Percentiles rank a stretch among this genome's conserved stretches.
These are phyloP conservation scores for Cephalopachus bancanus DNA, from an alignment of 2,797 vertebrate species.

Conservation along the genomic window DNA sequence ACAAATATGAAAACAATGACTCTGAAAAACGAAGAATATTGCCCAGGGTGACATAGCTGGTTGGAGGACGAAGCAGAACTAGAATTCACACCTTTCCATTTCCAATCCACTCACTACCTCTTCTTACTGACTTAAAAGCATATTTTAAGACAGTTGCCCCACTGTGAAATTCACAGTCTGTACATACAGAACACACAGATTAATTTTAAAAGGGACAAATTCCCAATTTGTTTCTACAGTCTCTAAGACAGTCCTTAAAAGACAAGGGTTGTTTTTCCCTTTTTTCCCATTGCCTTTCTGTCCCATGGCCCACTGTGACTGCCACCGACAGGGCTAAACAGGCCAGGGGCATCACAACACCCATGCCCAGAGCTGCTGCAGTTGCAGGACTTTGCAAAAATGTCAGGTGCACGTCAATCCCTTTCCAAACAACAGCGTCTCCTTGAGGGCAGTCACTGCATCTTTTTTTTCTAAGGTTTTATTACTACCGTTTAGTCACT, in stretches of 20 bases:
- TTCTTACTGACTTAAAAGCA: background rate
- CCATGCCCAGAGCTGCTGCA: background rate
- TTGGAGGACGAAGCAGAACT: background rate
- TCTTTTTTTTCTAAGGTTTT: background rate
- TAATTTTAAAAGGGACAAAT: background rate
- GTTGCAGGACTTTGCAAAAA: fast-evolving
- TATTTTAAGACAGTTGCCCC: background rate
- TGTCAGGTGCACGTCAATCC: background rate
- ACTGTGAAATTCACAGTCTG: background rate
- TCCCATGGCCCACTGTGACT: background rate
- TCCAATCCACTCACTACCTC: background rate
- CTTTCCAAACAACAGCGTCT: background rate
- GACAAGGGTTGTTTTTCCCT: background rate
- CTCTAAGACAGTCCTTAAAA: background rate
- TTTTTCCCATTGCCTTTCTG: background rate
- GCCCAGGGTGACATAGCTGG: background rate
- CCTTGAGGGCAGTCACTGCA: background rate
- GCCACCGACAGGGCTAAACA: background rate
- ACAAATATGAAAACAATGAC: background rate
- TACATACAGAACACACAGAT: no score
- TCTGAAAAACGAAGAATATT: background rate
- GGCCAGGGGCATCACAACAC: background rate
- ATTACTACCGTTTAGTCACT: background rate
- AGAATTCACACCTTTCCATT: background rate
- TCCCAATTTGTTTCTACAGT: background rate